These are phyloP conservation scores for Plagodis dolabraria DNA, from an alignment of 2,888 invertebrate species.

Conservation along the genomic window DNA sequence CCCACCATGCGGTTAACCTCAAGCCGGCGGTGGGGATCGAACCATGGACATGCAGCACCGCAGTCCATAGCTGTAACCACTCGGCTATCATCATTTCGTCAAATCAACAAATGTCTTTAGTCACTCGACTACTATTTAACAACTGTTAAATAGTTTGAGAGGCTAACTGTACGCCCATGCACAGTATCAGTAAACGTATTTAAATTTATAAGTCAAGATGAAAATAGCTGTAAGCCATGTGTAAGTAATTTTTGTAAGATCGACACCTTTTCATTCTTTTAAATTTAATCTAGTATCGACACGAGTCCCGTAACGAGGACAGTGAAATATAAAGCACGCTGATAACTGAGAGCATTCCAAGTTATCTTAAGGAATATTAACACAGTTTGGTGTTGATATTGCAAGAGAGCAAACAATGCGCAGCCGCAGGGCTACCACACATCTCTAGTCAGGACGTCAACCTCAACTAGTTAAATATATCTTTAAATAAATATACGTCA, in stretches of 20 bases:
- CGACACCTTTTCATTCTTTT: constrained; percentile 31
- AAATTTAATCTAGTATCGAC: constrained; percentile 48
- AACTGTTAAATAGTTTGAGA: constrained; percentile 9
- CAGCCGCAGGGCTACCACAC: constrained; percentile 40
- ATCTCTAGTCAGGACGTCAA: constrained; percentile 42
- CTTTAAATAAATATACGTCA: constrained; percentile 52
- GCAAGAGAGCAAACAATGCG: constrained; percentile 48
- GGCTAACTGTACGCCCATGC: constrained; percentile 22
- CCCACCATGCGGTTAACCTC: too few species aligned
- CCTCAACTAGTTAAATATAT: constrained; percentile 42
- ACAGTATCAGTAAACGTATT: constrained; percentile 23
- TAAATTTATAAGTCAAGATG: constrained; percentile 16
- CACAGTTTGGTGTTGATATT: constrained; percentile 53
- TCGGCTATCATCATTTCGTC: too few species aligned
- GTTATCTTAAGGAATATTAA: constrained; percentile 59
- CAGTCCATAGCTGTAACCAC: too few species aligned
- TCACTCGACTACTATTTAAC: constrained; percentile 27
- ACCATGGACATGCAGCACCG: too few species aligned
- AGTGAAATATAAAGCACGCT: constrained; percentile 68
- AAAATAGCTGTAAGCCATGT: constrained; percentile 4
- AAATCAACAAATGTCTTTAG: constrained; percentile 20
- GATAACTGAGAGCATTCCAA: constrained; percentile 70
- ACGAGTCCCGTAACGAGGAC: constrained; percentile 61
- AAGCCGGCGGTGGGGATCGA: too few species aligned
- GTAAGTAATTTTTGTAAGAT: background rate